Base-by-base conservation (phyloP, 2,113 vertebrate genomes). In the Megalops atlanticus region DNA sequence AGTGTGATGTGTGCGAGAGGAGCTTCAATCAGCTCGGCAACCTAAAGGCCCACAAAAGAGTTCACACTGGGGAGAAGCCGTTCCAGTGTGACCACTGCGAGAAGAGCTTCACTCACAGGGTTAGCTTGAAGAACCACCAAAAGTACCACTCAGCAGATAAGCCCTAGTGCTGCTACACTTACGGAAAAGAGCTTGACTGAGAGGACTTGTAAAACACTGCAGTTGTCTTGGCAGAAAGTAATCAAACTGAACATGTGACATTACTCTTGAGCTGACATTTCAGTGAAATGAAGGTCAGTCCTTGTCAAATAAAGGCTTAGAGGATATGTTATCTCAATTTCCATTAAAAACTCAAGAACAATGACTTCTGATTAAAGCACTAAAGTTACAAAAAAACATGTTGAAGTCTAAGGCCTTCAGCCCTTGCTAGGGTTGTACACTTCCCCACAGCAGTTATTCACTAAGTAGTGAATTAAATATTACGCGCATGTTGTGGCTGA, bases 101-200 rank as follows among this genome's bases (percentile, higher is more conserved):
- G 39, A 81, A 76, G 52, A 74, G 81, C 39, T 85, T 85, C 76
- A 73, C 69, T 6, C 80, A 85, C 47, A 76, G 72, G 38, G 81
- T 77, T 6, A 82, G 73, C 5, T 78, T 85, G 35, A 79, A 80
- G 69, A 87, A 36, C 80, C 84, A 81, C 85, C 76, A 81, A 39
- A 64, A 8, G 80, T 79, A 81, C 33, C 85, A 52, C 41, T 82
- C 84, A 8, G 81, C n/a, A 10, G 38, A 74, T 6, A 74, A 74
- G 21, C 72, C 72, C 24, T n/a, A n/a, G 10, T n/a, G 40, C 39
- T 38, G 72, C 72, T 73, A 41, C 16, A n/a, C 24, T 21, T 74
- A 21, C 7, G 68, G 68, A 15, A n/a, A 35, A 72, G 24, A 5
- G 10, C 18, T 18, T 24, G 7, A n/a, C 39, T 24, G 11, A n/a